Percentiles rank a stretch among this genome's conserved stretches.
Conservation (phyloP, 1,140 invertebrate species). For the Papilio xuthus region DNA sequence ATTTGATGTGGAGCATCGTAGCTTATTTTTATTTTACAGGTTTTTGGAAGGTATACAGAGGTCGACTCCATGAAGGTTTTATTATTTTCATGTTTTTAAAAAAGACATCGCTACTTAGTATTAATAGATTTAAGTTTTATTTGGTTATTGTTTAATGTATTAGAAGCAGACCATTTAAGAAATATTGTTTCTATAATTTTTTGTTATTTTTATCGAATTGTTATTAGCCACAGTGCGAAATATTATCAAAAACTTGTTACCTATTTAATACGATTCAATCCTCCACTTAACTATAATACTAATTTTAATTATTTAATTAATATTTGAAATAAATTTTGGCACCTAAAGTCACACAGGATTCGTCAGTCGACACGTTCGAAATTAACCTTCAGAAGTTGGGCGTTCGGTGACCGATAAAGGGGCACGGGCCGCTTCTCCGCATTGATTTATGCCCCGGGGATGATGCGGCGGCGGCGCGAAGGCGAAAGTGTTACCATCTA, state of each 20-base stretch:
- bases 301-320: neutral
- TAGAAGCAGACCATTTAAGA: neutral
- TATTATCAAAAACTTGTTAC: no score
- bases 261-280: no score
- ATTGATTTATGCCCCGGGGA: conserved; percentile 73
- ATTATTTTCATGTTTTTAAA: neutral
- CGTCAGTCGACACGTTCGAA: conserved; percentile 33
- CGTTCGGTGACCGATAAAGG: conserved; percentile 46
- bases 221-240: no score
- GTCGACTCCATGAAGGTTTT: neutral
- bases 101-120: neutral
- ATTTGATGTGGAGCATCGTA: conserved; percentile 44
- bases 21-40: neutral
- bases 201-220: no score
- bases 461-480: conserved; percentile 59
- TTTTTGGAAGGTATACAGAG: neutral
- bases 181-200: no score
- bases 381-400: conserved; percentile 34
- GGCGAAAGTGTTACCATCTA: conserved; percentile 70
- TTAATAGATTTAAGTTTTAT: neutral
- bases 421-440: conserved; percentile 56
- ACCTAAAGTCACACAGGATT: conserved; percentile 7
- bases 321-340: neutral
- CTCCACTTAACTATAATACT: neutral
- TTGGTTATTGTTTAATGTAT: no score